Evolutionary conservation across 2,797 vertebrate genomes (phyloP).

Genomic region (Ctenopoma kingsleyae): DNA sequence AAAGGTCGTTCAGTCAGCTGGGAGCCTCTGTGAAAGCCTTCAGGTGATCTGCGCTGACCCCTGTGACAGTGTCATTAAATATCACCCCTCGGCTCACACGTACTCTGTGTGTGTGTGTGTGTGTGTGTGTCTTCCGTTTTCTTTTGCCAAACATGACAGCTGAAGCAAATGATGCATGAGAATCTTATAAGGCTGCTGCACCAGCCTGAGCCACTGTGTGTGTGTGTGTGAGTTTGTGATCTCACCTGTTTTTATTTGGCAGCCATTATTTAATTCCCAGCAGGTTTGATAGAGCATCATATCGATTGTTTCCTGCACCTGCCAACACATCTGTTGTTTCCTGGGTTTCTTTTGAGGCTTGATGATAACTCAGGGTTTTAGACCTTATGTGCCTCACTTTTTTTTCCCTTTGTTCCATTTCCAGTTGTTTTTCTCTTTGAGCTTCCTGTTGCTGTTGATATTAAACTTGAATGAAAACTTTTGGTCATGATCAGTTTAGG

Average conservation of each 20-base stretch:
- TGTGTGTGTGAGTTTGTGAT: neutral
- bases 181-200: conserved; percentile 9
- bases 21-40: conserved; percentile 40
- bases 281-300: conserved; percentile 6
- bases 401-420: neutral
- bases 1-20: conserved; percentile 57
- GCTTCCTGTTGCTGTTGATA: too few relatives aligned
- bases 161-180: conserved; percentile 17
- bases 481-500: too few relatives aligned
- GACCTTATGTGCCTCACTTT: neutral
- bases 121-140: neutral
- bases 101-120: neutral
- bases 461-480: too few relatives aligned
- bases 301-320: conserved; percentile 5
- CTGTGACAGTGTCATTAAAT: conserved; percentile 35
- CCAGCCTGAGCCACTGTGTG: neutral
- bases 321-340: neutral
- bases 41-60: conserved; percentile 39
- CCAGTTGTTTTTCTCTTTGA: neutral
- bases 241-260: conserved; percentile 9
- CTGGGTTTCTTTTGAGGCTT: too few relatives aligned
- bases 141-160: conserved; percentile 28
- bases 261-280: conserved; percentile 19
- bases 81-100: conserved; percentile 25
- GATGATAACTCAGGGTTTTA: neutral